phyloP scores from a whole-genome alignment of 2,888 invertebrate genomes.

The Leucoma salicis region DNA sequence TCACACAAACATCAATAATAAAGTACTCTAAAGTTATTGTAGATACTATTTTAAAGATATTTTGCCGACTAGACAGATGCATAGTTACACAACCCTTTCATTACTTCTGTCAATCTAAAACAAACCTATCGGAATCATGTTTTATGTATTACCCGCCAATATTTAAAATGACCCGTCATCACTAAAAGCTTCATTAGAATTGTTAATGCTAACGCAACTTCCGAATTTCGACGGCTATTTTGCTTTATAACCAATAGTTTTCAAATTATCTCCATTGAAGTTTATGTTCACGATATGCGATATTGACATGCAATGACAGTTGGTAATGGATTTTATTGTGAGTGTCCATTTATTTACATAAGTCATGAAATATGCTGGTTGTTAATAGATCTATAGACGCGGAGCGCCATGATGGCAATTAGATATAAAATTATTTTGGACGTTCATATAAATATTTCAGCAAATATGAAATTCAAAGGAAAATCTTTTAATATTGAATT shows the following conservation, averaged over 20 bases:
- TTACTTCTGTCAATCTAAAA: conserved; percentile 2
- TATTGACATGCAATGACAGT: conserved; percentile 34
- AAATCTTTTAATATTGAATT: too few relatives aligned
- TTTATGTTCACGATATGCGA: conserved; percentile 16
- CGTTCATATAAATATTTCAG: too few relatives aligned
- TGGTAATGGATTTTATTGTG: conserved; percentile 47
- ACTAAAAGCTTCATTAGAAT: conserved; percentile 49
- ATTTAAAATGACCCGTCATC: conserved; percentile 26
- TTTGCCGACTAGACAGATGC: conserved; percentile 4
- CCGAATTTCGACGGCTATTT: conserved; percentile 43
- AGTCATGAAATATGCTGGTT: conserved; percentile 35
- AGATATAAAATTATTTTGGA: conserved; percentile 22
- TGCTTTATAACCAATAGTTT: conserved; percentile 14
- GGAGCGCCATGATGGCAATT: conserved; percentile 13
- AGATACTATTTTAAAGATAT: conserved; percentile 6
- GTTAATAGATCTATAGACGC: conserved; percentile 15
- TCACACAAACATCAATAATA: too few relatives aligned
- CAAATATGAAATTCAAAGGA: too few relatives aligned
- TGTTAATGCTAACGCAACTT: conserved; percentile 54
- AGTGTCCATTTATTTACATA: conserved; percentile 38
- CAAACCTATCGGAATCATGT: conserved; percentile 20
- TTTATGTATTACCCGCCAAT: conserved; percentile 40
- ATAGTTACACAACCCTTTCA: conserved; percentile 19
- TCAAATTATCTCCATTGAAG: conserved; percentile 5
- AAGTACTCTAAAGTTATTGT: too few relatives aligned